Conservation (phyloP, 2,797 vertebrate species). For the Taenioides sp. region DNA sequence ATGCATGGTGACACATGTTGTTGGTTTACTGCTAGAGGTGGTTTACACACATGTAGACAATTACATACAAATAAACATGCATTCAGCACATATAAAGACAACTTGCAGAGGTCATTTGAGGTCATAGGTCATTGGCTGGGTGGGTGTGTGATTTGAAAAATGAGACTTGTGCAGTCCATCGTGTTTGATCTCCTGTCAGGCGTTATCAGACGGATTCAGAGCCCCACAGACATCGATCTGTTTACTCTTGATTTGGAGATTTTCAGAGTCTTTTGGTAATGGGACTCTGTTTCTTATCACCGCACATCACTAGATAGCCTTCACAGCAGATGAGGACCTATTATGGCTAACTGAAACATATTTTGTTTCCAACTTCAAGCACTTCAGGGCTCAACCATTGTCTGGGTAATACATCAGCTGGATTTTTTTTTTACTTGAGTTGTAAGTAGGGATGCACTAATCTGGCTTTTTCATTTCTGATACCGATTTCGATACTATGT, state of each 20-base stretch:
- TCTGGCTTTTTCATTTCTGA: no score
- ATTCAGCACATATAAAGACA: slow-evolving; percentile 21
- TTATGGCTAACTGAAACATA: background rate
- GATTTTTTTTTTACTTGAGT: background rate
- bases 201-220: slow-evolving; percentile 39
- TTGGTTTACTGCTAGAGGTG: background rate
- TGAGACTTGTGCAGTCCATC: slow-evolving; percentile 61
- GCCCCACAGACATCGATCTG: slow-evolving; percentile 16
- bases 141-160: slow-evolving; percentile 57
- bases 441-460: no score
- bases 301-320: background rate
- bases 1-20: background rate
- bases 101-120: slow-evolving; percentile 45
- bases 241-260: slow-evolving; percentile 14
- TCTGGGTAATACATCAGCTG: background rate
- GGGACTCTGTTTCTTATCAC: background rate
- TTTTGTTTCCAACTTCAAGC: background rate
- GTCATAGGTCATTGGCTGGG: slow-evolving; percentile 61
- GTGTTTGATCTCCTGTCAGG: slow-evolving; percentile 58
- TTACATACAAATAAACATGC: slow-evolving; percentile 19
- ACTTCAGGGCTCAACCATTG: background rate
- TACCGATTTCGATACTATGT: no score
- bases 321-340: slow-evolving; percentile 1
- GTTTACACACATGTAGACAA: slow-evolving; percentile 2
- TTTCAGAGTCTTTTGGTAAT: background rate